Evolutionary conservation across 2,113 vertebrate genomes (phyloP).

Genomic region (Nothocercus julius): DNA sequence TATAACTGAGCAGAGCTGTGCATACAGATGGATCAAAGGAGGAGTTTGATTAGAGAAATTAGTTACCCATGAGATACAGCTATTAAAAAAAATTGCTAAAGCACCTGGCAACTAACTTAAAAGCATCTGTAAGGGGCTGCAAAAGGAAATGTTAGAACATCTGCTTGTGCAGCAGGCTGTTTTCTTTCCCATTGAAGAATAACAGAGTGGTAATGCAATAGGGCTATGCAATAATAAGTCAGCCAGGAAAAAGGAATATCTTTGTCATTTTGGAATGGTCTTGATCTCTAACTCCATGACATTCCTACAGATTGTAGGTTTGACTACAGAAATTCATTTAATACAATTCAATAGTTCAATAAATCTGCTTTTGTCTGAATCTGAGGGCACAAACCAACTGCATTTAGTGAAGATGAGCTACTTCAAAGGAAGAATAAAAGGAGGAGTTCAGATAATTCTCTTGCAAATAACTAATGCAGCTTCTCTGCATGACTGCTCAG

Average conservation of each 20-base stretch:
- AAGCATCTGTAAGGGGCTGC: background rate
- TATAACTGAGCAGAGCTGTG: background rate
- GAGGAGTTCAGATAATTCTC: background rate
- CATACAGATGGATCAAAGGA: background rate
- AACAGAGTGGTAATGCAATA: background rate
- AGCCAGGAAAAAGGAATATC: background rate
- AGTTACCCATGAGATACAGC: background rate
- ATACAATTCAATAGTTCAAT: too few species aligned
- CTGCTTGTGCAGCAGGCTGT: background rate
- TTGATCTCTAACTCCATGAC: background rate
- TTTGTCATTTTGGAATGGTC: background rate
- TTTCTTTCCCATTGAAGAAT: background rate
- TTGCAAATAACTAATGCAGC: background rate
- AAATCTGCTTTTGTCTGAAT: background rate
- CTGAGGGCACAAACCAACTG: background rate
- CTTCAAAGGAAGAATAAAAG: background rate
- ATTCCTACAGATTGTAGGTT: background rate
- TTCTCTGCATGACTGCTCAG: background rate
- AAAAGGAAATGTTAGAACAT: background rate
- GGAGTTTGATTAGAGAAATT: background rate
- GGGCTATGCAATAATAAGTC: background rate
- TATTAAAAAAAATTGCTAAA: background rate
- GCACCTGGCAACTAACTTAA: background rate
- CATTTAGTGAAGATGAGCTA: background rate
- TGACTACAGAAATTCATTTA: background rate